A percentile compares a stretch with the other conserved stretches of the same genome.
phyloP scores from a whole-genome alignment of 1,140 invertebrate species.

The Caerostris extrusa region DNA sequence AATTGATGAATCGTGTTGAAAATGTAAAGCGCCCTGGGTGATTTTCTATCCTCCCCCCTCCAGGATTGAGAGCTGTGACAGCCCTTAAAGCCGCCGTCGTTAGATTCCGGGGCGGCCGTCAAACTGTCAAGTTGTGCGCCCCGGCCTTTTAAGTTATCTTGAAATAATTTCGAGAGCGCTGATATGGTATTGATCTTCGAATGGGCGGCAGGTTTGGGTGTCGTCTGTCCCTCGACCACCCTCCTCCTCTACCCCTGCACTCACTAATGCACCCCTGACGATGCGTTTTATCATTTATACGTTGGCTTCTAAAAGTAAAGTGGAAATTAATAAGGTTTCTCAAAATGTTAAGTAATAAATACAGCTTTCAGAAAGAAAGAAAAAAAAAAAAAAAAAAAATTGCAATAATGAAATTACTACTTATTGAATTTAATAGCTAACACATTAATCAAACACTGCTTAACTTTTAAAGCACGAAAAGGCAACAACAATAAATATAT shows the following conservation, averaged over 20 bases:
- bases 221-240: neutral
- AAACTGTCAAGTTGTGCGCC: neutral
- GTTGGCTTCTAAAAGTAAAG: too few species aligned
- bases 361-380: too few species aligned
- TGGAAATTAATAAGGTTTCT: too few species aligned
- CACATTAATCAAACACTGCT: too few species aligned
- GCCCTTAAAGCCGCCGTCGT: slow-evolving; percentile 23
- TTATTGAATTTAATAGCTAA: too few species aligned
- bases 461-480: too few species aligned
- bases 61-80: slow-evolving; percentile 4
- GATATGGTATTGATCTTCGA: slow-evolving; percentile 33
- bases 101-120: slow-evolving; percentile 19
- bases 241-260: neutral
- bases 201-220: neutral
- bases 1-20: slow-evolving; percentile 71
- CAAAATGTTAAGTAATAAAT: too few species aligned
- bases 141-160: slow-evolving; percentile 30
- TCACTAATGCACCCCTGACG: neutral
- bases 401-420: too few species aligned
- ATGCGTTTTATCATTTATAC: too few species aligned
- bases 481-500: too few species aligned
- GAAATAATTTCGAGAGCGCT: slow-evolving; percentile 33
- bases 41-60: neutral
- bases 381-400: too few species aligned
- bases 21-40: slow-evolving; percentile 58